Percentiles rank a stretch among this genome's conserved stretches.
Evolutionary conservation across 2,113 vertebrate species (phyloP).

Genomic region (Gila orcuttii): DNA sequence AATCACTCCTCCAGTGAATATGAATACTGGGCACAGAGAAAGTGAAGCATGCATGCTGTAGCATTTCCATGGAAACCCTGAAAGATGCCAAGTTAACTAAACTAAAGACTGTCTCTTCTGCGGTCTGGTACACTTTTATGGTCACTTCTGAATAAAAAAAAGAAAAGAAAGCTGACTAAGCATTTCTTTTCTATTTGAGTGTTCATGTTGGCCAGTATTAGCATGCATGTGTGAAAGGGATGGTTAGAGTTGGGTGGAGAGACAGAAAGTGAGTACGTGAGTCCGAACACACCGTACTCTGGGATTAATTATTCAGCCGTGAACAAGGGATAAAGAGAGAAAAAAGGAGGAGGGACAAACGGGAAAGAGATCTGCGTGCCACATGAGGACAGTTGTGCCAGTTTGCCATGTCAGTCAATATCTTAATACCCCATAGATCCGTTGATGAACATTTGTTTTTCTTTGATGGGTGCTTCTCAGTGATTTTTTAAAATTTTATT

Average conservation of each 20-base stretch:
- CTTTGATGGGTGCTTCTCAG: background rate
- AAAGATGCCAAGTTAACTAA: conserved; percentile 23
- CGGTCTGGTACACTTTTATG: background rate
- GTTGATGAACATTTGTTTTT: background rate
- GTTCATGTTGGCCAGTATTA: conserved; percentile 14
- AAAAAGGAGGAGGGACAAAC: conserved; percentile 23
- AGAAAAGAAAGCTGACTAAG: background rate
- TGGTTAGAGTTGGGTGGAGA: background rate
- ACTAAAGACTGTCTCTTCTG: background rate
- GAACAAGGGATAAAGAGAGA: conserved; percentile 49
- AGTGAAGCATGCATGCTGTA: background rate
- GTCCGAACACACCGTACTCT: conserved; percentile 35
- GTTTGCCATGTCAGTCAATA: conserved; percentile 14
- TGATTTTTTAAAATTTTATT: background rate
- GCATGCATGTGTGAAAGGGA: background rate
- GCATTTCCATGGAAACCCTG: background rate
- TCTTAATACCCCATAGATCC: background rate
- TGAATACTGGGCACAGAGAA: background rate
- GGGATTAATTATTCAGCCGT: conserved; percentile 51
- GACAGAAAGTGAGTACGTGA: conserved; percentile 51
- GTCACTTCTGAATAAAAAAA: background rate
- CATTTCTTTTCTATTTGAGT: conserved; percentile 15
- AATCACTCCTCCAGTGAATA: background rate
- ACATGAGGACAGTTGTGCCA: background rate
- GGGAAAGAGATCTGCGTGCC: conserved; percentile 3